These are phyloP conservation scores for Scaptomyza parva DNA, from an alignment of 2,888 invertebrate genomes.

Conservation along the genomic window DNA sequence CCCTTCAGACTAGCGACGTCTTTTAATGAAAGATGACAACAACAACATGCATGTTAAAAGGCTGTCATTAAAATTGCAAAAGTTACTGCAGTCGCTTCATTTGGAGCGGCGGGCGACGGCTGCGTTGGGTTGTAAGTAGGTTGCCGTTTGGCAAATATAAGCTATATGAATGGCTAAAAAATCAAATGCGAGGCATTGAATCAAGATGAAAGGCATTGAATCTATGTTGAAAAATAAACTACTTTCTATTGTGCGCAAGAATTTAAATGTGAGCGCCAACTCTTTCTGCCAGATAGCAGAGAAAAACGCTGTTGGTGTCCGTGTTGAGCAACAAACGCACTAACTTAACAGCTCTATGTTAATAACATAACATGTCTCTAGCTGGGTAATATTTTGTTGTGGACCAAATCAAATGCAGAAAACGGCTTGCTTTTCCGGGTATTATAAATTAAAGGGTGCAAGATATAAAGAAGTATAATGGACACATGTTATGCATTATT, in stretches of 20 bases:
- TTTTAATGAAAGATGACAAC: slow-evolving; percentile 78
- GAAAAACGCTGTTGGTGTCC: slow-evolving; percentile 13
- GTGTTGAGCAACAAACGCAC: not conserved
- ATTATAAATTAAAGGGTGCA: not conserved
- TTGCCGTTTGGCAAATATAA: slow-evolving; percentile 68
- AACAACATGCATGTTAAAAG: slow-evolving; percentile 71
- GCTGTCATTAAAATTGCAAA: slow-evolving; percentile 76
- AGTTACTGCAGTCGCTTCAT: slow-evolving; percentile 57
- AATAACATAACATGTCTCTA: slow-evolving; percentile 6
- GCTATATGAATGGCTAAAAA: slow-evolving; percentile 36
- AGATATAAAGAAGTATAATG: not conserved
- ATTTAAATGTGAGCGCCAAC: not conserved
- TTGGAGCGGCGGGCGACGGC: slow-evolving; percentile 37
- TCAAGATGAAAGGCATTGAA: slow-evolving; percentile 74
- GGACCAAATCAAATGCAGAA: too few relatives aligned
- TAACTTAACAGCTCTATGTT: not conserved
- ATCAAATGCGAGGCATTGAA: slow-evolving; percentile 65
- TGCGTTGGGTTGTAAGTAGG: slow-evolving; percentile 61
- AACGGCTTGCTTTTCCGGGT: not conserved
- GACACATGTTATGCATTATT: not conserved
- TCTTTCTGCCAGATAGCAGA: slow-evolving; percentile 21
- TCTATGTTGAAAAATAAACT: not conserved
- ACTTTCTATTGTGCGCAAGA: not conserved
- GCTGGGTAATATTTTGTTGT: too few relatives aligned
- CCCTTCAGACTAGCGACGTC: slow-evolving; percentile 35